Conservation (phyloP, 2,797 vertebrate genomes). For the Sus cebifrons region DNA sequence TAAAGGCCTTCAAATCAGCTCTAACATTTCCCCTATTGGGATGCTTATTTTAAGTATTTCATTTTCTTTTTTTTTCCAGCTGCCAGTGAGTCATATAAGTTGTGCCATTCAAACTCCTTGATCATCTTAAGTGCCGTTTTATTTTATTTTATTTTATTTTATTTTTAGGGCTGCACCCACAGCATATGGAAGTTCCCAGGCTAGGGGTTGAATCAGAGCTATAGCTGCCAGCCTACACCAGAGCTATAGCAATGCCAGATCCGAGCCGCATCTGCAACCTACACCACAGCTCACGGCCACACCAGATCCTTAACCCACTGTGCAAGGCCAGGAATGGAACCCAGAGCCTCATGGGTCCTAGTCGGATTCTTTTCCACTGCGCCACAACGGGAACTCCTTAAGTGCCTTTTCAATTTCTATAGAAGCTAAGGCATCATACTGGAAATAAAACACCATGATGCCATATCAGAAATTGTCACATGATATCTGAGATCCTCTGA, state of each 20-base stretch:
- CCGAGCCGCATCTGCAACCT: too few species aligned
- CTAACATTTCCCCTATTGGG: neutral
- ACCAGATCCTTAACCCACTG: too few species aligned
- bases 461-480: conserved; percentile 5
- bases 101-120: neutral
- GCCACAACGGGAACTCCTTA: neutral
- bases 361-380: too few species aligned
- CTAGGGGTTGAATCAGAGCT: too few species aligned
- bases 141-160: neutral
- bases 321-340: too few species aligned
- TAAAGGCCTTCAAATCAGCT: neutral
- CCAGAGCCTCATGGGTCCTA: too few species aligned
- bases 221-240: too few species aligned
- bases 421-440: neutral
- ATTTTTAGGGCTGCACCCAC: too few species aligned
- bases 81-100: neutral
- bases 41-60: neutral
- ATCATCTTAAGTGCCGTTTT: neutral
- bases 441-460: neutral
- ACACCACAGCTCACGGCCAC: too few species aligned
- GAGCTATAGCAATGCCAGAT: too few species aligned
- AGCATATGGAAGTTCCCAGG: too few species aligned
- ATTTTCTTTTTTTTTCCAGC: neutral
- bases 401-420: neutral
- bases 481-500: neutral